phyloP scores from a whole-genome alignment of 2,113 vertebrate species.

The Neotragus moschatus region DNA sequence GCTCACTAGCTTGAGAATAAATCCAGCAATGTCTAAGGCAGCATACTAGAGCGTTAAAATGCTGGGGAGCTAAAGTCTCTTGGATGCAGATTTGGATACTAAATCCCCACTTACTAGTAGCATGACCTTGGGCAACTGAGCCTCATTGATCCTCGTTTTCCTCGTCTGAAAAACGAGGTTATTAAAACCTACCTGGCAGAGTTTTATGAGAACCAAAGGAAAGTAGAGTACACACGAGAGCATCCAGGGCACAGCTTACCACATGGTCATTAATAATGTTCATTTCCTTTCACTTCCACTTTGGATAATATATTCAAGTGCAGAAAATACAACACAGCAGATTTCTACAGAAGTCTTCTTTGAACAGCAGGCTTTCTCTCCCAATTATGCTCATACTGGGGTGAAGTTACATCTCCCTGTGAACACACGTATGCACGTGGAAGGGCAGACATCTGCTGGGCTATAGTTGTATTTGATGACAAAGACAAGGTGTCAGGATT shows the following conservation, averaged over 20 bases:
- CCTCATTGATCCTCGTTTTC: slow-evolving; percentile 15
- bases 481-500: background rate
- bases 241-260: background rate
- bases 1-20: background rate
- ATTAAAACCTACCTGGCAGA: background rate
- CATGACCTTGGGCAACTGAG: background rate
- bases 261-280: background rate
- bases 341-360: background rate
- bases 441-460: background rate
- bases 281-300: slow-evolving; percentile 24
- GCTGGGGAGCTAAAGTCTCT: background rate
- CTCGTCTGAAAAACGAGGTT: slow-evolving; percentile 25
- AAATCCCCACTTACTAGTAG: background rate
- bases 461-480: background rate
- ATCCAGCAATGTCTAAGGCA: background rate
- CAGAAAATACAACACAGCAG: slow-evolving; percentile 25
- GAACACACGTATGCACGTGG: background rate
- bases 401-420: background rate
- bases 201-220: slow-evolving; percentile 10
- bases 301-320: slow-evolving; percentile 35
- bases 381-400: background rate
- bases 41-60: background rate
- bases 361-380: slow-evolving; percentile 19
- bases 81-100: background rate
- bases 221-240: background rate